A percentile compares a stretch with the other conserved stretches of the same genome.
phyloP scores from a whole-genome alignment of 2,888 invertebrate genomes.

The Oeneis ivallda region DNA sequence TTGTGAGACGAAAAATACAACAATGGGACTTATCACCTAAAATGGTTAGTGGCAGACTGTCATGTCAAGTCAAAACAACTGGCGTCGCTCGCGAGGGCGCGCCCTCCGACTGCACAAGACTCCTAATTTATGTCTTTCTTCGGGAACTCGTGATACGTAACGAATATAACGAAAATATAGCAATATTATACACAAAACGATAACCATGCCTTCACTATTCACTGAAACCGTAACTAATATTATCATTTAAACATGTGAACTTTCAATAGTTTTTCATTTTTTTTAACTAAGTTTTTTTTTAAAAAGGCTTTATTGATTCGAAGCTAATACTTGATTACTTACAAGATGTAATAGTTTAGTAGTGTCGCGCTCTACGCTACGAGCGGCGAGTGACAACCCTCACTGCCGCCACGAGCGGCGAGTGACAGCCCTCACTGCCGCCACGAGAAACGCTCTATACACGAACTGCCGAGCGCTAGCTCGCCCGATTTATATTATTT shows the following conservation, averaged over 20 bases:
- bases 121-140: slow-evolving; percentile 81
- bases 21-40: slow-evolving; percentile 81
- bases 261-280: slow-evolving; percentile 70
- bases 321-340: slow-evolving; percentile 82
- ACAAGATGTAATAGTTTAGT: slow-evolving; percentile 79
- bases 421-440: background rate
- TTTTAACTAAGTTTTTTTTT: slow-evolving; percentile 73
- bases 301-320: slow-evolving; percentile 81
- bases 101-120: slow-evolving; percentile 49
- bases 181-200: slow-evolving; percentile 74
- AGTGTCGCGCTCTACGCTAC: slow-evolving; percentile 52
- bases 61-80: slow-evolving; percentile 71
- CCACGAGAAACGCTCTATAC: slow-evolving; percentile 61
- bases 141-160: slow-evolving; percentile 74
- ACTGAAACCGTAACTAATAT: slow-evolving; percentile 76
- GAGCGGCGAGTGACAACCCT: background rate
- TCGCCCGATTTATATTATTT: slow-evolving; percentile 59
- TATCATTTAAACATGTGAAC: slow-evolving; percentile 75
- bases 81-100: slow-evolving; percentile 54
- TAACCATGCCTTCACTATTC: slow-evolving; percentile 70
- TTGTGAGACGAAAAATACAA: slow-evolving; percentile 83
- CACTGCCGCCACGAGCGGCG: background rate
- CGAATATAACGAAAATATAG: slow-evolving; percentile 76
- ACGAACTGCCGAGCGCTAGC: slow-evolving; percentile 79
- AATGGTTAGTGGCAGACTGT: slow-evolving; percentile 81